phyloP scores from a whole-genome alignment of 2,888 invertebrate species.

The Caenorhabditis sp. region DNA sequence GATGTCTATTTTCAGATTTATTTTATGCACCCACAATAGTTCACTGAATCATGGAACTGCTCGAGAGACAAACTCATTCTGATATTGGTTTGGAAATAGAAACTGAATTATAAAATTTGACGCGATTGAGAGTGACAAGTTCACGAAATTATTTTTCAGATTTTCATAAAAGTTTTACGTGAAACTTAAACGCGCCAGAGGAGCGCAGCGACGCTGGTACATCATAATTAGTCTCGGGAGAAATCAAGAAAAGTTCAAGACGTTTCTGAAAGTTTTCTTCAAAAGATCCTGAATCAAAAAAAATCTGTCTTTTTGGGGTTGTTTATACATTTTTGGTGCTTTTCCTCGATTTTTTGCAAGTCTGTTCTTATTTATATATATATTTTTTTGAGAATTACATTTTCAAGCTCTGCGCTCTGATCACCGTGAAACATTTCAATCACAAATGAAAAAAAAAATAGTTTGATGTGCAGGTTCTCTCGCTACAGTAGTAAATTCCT shows the following conservation, averaged over 20 bases:
- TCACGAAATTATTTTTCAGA: no score
- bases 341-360: no score
- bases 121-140: no score
- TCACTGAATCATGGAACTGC: slow-evolving; percentile 11
- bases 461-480: slow-evolving; percentile 14
- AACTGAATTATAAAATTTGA: neutral
- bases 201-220: no score
- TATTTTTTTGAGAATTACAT: no score
- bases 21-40: neutral
- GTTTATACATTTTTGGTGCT: no score
- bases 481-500: slow-evolving; percentile 1
- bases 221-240: neutral
- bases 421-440: no score
- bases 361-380: no score
- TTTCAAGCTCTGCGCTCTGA: no score
- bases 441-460: no score
- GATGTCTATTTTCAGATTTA: neutral
- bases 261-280: neutral
- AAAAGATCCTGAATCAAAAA: neutral
- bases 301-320: neutral
- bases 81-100: slow-evolving; percentile 1
- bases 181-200: no score
- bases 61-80: slow-evolving; percentile 11
- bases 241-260: neutral
- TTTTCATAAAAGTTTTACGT: no score